These are phyloP conservation scores for Heliothis subflexa DNA, from an alignment of 1,140 invertebrate species.

Conservation along the genomic window DNA sequence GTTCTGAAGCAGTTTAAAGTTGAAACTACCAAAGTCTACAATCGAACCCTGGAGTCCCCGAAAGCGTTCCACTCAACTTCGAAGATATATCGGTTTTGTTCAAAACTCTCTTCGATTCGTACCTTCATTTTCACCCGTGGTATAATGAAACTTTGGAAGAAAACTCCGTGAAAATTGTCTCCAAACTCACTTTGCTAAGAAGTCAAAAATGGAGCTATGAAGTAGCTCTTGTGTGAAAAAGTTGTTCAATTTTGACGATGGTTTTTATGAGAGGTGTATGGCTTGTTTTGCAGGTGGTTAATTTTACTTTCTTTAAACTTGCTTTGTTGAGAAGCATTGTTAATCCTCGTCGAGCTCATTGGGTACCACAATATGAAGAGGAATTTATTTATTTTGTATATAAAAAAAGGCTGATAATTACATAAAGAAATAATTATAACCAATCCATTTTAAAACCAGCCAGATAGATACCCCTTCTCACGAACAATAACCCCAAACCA, in stretches of 20 bases:
- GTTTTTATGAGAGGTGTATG: conserved; percentile 1
- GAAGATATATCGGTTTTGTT: conserved; percentile 65
- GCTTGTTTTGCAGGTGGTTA: not conserved
- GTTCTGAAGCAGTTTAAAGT: conserved; percentile 45
- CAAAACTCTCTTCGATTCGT: conserved; percentile 55
- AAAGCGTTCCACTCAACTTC: conserved; percentile 48
- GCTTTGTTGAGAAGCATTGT: too few relatives aligned
- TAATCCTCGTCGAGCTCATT: too few relatives aligned
- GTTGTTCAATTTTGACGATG: conserved; percentile 38
- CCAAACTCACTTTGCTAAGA: conserved; percentile 40
- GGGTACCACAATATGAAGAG: too few relatives aligned
- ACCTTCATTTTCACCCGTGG: conserved; percentile 52
- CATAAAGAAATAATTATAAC: too few relatives aligned
- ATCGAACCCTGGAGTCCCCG: conserved; percentile 28
- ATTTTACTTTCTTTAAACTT: not conserved
- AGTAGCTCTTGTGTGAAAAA: conserved; percentile 32
- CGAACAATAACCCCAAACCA: not conserved
- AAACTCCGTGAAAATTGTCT: conserved; percentile 39
- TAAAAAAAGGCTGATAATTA: too few relatives aligned
- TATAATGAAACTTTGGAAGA: conserved; percentile 53
- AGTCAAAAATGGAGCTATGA: conserved; percentile 42
- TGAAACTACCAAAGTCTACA: conserved; percentile 43
- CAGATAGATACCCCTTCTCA: not conserved
- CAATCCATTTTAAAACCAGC: too few relatives aligned
- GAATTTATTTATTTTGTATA: too few relatives aligned